Base-by-base conservation (phyloP, 2,888 invertebrate genomes). In the Oscheius sp. region DNA sequence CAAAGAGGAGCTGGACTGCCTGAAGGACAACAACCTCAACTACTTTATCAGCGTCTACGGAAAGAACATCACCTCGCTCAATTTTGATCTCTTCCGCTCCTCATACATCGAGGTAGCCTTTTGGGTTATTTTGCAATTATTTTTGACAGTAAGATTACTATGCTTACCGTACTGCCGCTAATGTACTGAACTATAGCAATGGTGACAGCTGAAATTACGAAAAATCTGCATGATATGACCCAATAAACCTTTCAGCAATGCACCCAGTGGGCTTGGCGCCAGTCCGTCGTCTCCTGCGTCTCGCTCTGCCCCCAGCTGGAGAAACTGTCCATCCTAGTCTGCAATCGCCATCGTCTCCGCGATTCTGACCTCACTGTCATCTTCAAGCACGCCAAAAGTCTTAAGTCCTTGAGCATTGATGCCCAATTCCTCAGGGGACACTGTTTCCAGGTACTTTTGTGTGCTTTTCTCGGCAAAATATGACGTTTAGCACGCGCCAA, bases 241-340 rank as follows among this genome's bases (percentile, higher is more conserved):
- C 42, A 42, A 42, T 42, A 42, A 42, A 7, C 42, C 32, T 63
- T 79, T 11, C 70, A 78, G 71, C 79, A 83, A 53, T 80, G 78
- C 13, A 79, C 83, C 4, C 85, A 85, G 72, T 83, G 85, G 80
- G 73, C 76, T 32, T 85, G 85, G 85, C 72, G 85, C 0, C 85
- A 85, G 70, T 80, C 80, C 2, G 79, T 85, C 4, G 75, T 80
- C 35, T 63, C 73, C 3, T 71, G 79, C 7, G 70, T 77, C 37
- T 53, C 65, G 1, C 70, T 75, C 9, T 84, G 85, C 58, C 62
- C 76, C 11, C 76, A 81, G 21, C 72, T 85, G 51, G 73, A 73
- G 32, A 78, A 80, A 32, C 57, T 85, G 37, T 77, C 79, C 53
- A 73, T 85, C 11, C 62, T 85, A 9, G 68, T 85, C 35, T 85